Percentiles rank a stretch among this genome's conserved stretches.
Evolutionary conservation across 2,888 invertebrate species (phyloP).

Genomic region (Anagyrus pseudococci): DNA sequence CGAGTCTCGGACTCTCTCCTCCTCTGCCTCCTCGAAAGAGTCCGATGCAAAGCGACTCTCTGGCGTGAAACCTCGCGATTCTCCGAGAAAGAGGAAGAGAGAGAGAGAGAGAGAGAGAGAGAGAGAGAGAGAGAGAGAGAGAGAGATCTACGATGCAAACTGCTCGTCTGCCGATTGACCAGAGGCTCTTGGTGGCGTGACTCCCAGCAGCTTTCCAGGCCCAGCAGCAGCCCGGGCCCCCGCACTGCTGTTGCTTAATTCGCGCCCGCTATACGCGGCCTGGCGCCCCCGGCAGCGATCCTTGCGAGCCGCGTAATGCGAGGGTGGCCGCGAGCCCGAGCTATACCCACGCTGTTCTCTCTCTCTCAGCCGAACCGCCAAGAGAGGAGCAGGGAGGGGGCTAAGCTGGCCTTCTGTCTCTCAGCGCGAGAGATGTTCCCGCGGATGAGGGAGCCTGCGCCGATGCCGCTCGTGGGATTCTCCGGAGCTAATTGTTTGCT

Average conservation of each 20-base stretch:
- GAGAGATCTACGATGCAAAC: background rate
- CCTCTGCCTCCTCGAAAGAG: no score
- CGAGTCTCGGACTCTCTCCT: no score
- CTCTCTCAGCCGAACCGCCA: background rate
- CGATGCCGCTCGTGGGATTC: constrained; percentile 25
- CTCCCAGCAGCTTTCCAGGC: constrained; percentile 22
- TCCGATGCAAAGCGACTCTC: no score
- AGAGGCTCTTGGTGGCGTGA: constrained; percentile 35
- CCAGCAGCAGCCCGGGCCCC: background rate
- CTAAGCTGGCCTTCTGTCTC: no score
- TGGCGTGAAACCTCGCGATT: background rate
- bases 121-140: no score
- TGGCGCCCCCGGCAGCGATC: background rate
- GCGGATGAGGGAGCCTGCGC: background rate
- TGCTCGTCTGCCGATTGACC: constrained; percentile 11
- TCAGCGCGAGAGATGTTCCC: no score
- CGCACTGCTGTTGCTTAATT: constrained; percentile 6
- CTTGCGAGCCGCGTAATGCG: constrained; percentile 18
- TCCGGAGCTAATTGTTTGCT: constrained; percentile 27
- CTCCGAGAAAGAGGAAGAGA: no score
- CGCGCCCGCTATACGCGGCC: background rate
- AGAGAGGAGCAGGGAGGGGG: no score
- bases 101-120: no score
- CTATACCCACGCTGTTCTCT: no score
- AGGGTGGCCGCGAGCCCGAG: constrained; percentile 21